Base-by-base conservation (phyloP, 2,888 invertebrate species). In the Temnothorax rugatulus region DNA sequence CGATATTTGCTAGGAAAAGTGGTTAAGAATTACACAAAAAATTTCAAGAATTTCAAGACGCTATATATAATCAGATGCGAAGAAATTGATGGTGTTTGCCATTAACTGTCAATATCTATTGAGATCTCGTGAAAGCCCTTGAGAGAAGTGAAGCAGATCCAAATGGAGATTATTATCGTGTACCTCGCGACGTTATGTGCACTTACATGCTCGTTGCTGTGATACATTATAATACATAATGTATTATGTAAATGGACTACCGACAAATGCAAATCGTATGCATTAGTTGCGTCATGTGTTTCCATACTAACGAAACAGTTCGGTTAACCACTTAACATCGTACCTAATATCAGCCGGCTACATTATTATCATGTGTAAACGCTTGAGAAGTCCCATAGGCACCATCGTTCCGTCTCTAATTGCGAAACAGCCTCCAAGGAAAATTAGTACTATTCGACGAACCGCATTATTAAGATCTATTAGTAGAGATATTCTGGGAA, bases 171-270 rank as follows among this genome's bases (percentile, higher is more conserved):
- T 81, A 75, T 81, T 47, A 74, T 47, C 47, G 38, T 75, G 34
- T 74, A 73, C 11, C 54, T 29, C 7, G 13, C 21, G 13, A n/a
- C n/a, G 15, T 54, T 73, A 73, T 69, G 8, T 21, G 74, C 13
- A 79, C 34, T 79, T 47, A 79, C 57, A 74, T 74, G 15, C 18
- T 11, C 47, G 34, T 47, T 21, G 34, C 34, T 57, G 59, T 21
- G 18, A 9, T 73, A 47, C 13, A 74, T 59, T 81, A 84, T 88
- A 73, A 84, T 88, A 73, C 64, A 88, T 86, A 76, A 79, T 34
- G 52, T 57, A 88, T 88, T 86, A 88, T 88, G 79, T 83, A 88
- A 86, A 82, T 86, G 68, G 63, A 83, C 75, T 66, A 50, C 66
- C 47, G 34, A 38, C 63, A 73, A 69, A 84, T 82, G 84, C 73